Percentiles rank a stretch among this genome's conserved stretches.
Evolutionary conservation across 2,797 vertebrate species (phyloP).

Genomic region (Pelodytes ibericus): DNA sequence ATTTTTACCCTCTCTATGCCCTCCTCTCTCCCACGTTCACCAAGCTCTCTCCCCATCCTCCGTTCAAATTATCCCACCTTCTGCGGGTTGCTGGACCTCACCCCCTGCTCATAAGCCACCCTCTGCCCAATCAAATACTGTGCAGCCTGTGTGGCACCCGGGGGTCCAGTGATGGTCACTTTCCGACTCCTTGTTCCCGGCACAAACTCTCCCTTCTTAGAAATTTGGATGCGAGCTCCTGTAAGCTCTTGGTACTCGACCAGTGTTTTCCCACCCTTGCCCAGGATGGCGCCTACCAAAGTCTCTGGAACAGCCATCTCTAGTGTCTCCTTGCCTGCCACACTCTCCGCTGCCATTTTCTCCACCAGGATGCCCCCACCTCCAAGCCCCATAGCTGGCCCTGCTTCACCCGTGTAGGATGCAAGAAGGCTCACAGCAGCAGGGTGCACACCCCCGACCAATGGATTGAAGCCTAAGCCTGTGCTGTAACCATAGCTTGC

Average conservation of each 20-base stretch:
- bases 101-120: slow-evolving; percentile 96
- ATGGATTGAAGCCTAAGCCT: slow-evolving; percentile 89
- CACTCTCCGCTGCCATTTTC: slow-evolving; percentile 84
- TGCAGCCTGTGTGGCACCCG: slow-evolving; percentile 91
- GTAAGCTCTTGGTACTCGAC: slow-evolving; percentile 97
- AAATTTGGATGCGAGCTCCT: slow-evolving; percentile 95
- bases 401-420: slow-evolving; percentile 87
- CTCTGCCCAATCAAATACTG: slow-evolving; percentile 98
- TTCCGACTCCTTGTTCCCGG: slow-evolving; percentile 96
- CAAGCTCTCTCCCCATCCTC: slow-evolving; percentile 9
- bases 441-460: slow-evolving; percentile 87
- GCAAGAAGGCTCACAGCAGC: slow-evolving; percentile 90
- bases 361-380: slow-evolving; percentile 72
- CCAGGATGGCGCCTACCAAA: slow-evolving; percentile 94
- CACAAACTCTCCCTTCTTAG: slow-evolving; percentile 97
- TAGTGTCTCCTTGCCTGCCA: slow-evolving; percentile 86
- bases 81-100: slow-evolving; percentile 93
- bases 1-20: slow-evolving; percentile 26
- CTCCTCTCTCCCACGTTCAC: not conserved
- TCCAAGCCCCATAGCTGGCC: slow-evolving; percentile 84
- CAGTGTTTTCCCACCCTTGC: slow-evolving; percentile 94
- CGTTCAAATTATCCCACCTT: slow-evolving; percentile 83
- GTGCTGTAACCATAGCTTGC: slow-evolving; percentile 96
- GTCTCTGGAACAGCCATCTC: slow-evolving; percentile 95
- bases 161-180: slow-evolving; percentile 94